Conservation (phyloP, 2,113 vertebrate genomes). For the Polypterus senegalus region DNA sequence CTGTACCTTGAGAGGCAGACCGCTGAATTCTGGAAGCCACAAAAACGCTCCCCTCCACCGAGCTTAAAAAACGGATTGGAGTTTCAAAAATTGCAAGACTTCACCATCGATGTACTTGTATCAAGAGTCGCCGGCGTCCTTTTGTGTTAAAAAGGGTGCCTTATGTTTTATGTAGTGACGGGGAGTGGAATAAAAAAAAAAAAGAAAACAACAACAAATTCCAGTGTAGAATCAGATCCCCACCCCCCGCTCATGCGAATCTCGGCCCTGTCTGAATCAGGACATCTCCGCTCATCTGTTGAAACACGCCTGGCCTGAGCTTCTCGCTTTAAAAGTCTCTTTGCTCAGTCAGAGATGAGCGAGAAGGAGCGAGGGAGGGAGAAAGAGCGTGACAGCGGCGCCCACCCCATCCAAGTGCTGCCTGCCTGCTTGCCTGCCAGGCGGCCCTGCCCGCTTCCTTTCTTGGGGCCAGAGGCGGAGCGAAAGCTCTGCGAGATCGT, state of each 20-base stretch:
- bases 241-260: conserved; percentile 19
- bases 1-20: conserved; percentile 29
- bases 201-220: conserved; percentile 15
- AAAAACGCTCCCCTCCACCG: conserved; percentile 13
- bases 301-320: conserved; percentile 37
- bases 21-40: conserved; percentile 13
- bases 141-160: no score
- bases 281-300: conserved; percentile 49
- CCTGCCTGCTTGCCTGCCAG: background rate
- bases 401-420: conserved; percentile 31
- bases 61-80: conserved; percentile 2
- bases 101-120: no score
- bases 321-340: conserved; percentile 10
- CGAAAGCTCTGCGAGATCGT: conserved; percentile 2
- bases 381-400: conserved; percentile 21
- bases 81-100: background rate
- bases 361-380: conserved; percentile 13
- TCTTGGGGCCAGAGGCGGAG: conserved; percentile 29
- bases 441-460: conserved; percentile 10
- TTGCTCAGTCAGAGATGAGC: conserved; percentile 17
- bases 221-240: conserved; percentile 21
- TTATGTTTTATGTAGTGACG: no score
- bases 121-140: no score
- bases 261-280: conserved; percentile 29
- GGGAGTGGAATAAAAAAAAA: conserved; percentile 7